Evolutionary conservation across 2,888 invertebrate genomes (phyloP), one percentile per base, ranked within the genome.

Genomic region (Bimastos eiseni): DNA sequence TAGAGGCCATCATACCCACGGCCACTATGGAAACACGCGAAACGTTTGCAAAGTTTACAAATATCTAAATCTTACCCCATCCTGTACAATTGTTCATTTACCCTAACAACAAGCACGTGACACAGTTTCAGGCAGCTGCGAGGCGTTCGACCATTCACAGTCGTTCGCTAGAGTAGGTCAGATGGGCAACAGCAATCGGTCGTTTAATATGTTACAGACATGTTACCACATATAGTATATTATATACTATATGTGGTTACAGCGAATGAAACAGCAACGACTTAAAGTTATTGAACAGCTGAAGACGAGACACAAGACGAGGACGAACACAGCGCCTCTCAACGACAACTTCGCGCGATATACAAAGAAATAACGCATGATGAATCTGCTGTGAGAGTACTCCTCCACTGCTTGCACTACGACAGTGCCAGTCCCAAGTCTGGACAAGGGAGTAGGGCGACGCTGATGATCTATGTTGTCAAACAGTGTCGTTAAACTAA

Each of bases 221-320:
- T n/a, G n/a, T n/a, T n/a, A n/a, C n/a, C n/a, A n/a, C n/a, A n/a
- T n/a, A n/a, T n/a, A n/a, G n/a, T n/a, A n/a, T n/a, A n/a, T n/a
- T n/a, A n/a, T n/a, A n/a, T n/a, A n/a, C n/a, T n/a, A 70, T n/a
- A 24, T 70, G 70, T 49, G 21, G 49, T 70, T 30, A 70, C 70
- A 70, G 70, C 55, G 30, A 13, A 30, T 11, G 55, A 55, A 30
- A 55, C 55, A 11, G 55, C n/a, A 70, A 70, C 70, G n/a, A 30
- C 70, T n/a, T 70, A n/a, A 70, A 70, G 70, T 70, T 70, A 70
- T 70, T 70, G 70, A 70, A 70, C 70, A n/a, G 30, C n/a, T n/a
- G n/a, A n/a, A 70, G 11, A 6, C 70, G 11, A 70, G 30, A 70
- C 30, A 3, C n/a, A 70, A 1, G 1, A 70, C 6, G 70, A 30